phyloP scores from a whole-genome alignment of 2,888 invertebrate species.

The Malthinus flaveolus region DNA sequence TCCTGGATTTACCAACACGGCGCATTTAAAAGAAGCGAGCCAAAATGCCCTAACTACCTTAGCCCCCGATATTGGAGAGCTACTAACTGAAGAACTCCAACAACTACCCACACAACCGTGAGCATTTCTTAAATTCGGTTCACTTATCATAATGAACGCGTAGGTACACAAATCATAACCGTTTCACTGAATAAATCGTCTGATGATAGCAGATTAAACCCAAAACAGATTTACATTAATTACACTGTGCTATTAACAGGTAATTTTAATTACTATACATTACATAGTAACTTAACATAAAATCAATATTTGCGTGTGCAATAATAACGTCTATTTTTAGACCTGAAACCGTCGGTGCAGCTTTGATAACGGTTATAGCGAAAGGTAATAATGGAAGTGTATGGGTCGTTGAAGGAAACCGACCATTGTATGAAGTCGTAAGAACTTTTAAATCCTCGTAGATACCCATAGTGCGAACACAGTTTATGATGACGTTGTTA shows the following conservation, averaged over 20 bases:
- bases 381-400: conserved; percentile 58
- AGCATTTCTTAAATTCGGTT: conserved; percentile 24
- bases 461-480: too few species aligned
- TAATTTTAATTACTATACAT: too few species aligned
- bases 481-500: too few species aligned
- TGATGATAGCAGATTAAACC: too few species aligned
- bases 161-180: too few species aligned
- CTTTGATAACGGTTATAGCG: conserved; percentile 48
- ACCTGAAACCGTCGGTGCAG: conserved; percentile 43
- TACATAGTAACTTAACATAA: background rate
- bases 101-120: conserved; percentile 50
- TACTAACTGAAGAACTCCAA: conserved; percentile 42
- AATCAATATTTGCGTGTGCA: too few species aligned
- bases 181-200: too few species aligned
- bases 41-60: conserved; percentile 38
- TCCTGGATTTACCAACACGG: conserved; percentile 53
- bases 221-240: too few species aligned
- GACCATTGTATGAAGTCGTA: conserved; percentile 49
- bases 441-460: conserved; percentile 14
- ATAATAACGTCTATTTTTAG: conserved; percentile 8
- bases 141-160: background rate
- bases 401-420: conserved; percentile 58
- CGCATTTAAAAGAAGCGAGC: conserved; percentile 45
- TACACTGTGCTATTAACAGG: too few species aligned
- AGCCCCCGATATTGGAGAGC: conserved; percentile 37